A percentile compares a stretch with the other conserved stretches of the same genome.
These are phyloP conservation scores for Aphaenogaster rudis DNA, from an alignment of 1,140 invertebrate species.

Conservation along the genomic window DNA sequence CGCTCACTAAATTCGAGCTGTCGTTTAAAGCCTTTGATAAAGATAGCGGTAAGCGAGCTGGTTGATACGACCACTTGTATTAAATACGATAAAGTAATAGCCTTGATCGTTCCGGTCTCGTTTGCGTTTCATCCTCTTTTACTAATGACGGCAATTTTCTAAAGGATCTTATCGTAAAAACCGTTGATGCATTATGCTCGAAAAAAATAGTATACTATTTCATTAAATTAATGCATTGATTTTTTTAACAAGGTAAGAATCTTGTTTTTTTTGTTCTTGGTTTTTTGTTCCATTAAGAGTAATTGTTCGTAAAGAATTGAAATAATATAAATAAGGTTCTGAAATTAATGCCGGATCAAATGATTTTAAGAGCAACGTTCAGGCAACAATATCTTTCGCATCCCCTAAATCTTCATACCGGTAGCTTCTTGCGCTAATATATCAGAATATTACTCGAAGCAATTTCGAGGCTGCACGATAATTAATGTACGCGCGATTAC, in stretches of 20 bases:
- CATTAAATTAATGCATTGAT: conserved; percentile 34
- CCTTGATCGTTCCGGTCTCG: conserved; percentile 6
- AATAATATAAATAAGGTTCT: not conserved
- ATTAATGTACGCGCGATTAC: conserved; percentile 47
- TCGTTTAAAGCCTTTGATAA: not conserved
- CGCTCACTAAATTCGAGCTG: not conserved
- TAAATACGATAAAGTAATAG: conserved; percentile 39
- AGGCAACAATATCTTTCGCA: not conserved
- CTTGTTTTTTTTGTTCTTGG: not conserved
- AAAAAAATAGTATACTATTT: conserved; percentile 11
- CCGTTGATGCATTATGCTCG: not conserved
- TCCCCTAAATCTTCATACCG: conserved; percentile 33
- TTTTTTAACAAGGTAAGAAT: not conserved
- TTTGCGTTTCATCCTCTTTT: conserved; percentile 32
- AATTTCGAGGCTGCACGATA: conserved; percentile 27
- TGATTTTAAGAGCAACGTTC: not conserved
- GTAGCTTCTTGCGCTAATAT: conserved; percentile 13
- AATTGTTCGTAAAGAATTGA: not conserved
- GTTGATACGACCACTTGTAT: conserved; percentile 22
- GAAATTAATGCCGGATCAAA: not conserved
- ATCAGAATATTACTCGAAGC: conserved; percentile 28
- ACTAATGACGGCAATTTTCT: conserved; percentile 37
- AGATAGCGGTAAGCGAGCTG: not conserved
- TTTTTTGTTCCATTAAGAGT: not conserved
- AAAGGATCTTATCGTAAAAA: conserved; percentile 25